A percentile compares a stretch with the other conserved stretches of the same genome.
Evolutionary conservation across 2,888 invertebrate species (phyloP).

Genomic region (Eupithecia subfuscata): DNA sequence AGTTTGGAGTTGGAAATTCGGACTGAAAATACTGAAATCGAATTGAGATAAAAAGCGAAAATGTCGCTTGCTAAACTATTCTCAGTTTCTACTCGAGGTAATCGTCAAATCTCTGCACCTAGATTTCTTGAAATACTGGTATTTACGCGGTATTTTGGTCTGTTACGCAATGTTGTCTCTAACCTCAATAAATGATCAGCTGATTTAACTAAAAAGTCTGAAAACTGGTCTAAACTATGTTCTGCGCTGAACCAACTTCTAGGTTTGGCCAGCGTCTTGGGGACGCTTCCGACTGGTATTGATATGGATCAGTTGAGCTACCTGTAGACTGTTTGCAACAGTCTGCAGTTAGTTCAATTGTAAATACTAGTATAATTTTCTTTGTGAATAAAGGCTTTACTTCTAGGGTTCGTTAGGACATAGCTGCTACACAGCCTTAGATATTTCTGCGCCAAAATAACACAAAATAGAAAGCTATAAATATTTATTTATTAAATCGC

Average conservation of each 20-base stretch:
- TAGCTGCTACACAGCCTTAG: background rate
- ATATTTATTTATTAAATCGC: no score
- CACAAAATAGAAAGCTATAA: background rate
- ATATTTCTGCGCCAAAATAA: background rate
- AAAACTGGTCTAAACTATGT: background rate
- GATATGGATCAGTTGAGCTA: no score
- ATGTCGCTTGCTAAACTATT: conserved; percentile 83
- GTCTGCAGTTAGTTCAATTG: no score
- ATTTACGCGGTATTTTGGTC: conserved; percentile 26
- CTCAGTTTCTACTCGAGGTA: conserved; percentile 79
- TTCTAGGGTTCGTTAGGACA: no score
- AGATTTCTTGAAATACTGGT: background rate
- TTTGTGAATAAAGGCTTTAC: no score
- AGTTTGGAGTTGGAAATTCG: no score
- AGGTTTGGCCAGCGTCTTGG: no score
- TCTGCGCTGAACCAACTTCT: background rate
- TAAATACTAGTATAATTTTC: no score
- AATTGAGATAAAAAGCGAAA: conserved; percentile 40
- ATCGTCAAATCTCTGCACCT: background rate
- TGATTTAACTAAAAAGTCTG: conserved; percentile 38
- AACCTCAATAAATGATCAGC: conserved; percentile 64
- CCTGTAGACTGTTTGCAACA: no score
- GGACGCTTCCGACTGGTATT: no score
- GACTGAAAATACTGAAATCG: background rate
- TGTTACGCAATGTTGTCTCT: conserved; percentile 77